Evolutionary conservation across 2,888 invertebrate species (phyloP), one percentile per base, ranked within the genome.

Genomic region (Ophion slaviceki): DNA sequence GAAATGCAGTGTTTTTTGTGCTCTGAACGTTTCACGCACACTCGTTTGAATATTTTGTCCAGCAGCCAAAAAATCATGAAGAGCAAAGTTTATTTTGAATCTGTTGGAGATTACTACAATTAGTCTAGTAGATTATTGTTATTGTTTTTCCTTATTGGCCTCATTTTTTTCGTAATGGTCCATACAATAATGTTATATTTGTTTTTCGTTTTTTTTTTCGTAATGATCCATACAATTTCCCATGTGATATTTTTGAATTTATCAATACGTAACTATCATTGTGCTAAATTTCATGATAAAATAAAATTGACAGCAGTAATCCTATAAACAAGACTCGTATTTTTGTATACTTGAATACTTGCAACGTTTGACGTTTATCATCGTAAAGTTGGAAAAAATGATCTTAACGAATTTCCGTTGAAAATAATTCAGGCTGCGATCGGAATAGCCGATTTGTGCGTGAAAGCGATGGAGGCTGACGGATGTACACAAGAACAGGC

Each of bases 401-500:
- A 53, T 14, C 0, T 53, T 53, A 2, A 53, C 14, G 53, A 17
- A 53, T 66, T 66, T 7, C 2, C 3, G 20, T 76, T 77, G 20
- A 66, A 32, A 24, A 68, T 53, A 47, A 53, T 79, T 92, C 91
- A 98, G 97, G 99, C 99, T 8, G 97, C 98, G 1, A 96, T 98
- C 86, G 99, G 99, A 84, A 99, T 99, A 90, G 99, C 99, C 0
- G 97, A 97, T 94, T 95, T 99, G 74, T 96, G 97, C 71, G 97
- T 97, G 0, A 96, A 97, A 89, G 99, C 99, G 0, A 97, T 99
- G 98, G 95, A 97, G 78, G 96, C 96, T 11, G 96, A 97, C 87
- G 95, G 95, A 1, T 93, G 94, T 64, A 90, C 94, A 0, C 90
- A 94, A 74, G 95, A 96, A 90, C 97, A 98, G 90, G 99, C 99